These are phyloP conservation scores for Electrona antarctica DNA, from an alignment of 2,113 vertebrate species.

Conservation along the genomic window DNA sequence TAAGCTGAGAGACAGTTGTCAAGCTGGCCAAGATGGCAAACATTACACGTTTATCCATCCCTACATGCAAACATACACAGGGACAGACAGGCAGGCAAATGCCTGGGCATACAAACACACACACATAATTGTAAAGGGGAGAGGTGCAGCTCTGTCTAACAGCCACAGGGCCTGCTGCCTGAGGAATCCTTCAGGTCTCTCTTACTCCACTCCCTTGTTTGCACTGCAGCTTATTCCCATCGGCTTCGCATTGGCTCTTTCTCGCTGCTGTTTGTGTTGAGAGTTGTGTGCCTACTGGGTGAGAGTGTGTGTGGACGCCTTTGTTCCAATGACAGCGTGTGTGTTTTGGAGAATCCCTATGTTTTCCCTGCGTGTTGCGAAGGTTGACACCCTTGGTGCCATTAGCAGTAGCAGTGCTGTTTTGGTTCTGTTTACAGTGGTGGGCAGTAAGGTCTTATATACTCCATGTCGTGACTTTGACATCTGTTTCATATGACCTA, in stretches of 20 bases:
- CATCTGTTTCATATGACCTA: background rate
- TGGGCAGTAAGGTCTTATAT: background rate
- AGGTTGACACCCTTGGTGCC: slow-evolving; percentile 6
- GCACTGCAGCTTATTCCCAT: slow-evolving; percentile 42
- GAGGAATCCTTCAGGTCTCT: slow-evolving; percentile 18
- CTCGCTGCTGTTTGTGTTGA: slow-evolving; percentile 29
- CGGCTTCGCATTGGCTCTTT: slow-evolving; percentile 19
- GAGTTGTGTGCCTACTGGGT: slow-evolving; percentile 27
- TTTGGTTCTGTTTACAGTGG: background rate
- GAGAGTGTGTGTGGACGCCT: slow-evolving; percentile 27
- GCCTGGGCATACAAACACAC: slow-evolving; percentile 52
- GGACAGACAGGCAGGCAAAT: slow-evolving; percentile 55
- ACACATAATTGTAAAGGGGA: slow-evolving; percentile 49
- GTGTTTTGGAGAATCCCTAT: slow-evolving; percentile 40
- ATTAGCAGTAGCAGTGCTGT: background rate
- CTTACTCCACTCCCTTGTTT: slow-evolving; percentile 67
- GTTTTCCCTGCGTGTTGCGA: slow-evolving; percentile 21
- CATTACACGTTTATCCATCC: slow-evolving; percentile 58
- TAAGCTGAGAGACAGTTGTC: slow-evolving; percentile 66
- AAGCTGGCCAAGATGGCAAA: slow-evolving; percentile 56
- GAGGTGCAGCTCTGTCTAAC: slow-evolving; percentile 48
- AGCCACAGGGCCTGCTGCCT: slow-evolving; percentile 36
- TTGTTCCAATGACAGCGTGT: slow-evolving; percentile 45
- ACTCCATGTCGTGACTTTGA: background rate
- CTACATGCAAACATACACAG: slow-evolving; percentile 50